phyloP scores from a whole-genome alignment of 2,888 invertebrate genomes.

The Polietes domitor region DNA sequence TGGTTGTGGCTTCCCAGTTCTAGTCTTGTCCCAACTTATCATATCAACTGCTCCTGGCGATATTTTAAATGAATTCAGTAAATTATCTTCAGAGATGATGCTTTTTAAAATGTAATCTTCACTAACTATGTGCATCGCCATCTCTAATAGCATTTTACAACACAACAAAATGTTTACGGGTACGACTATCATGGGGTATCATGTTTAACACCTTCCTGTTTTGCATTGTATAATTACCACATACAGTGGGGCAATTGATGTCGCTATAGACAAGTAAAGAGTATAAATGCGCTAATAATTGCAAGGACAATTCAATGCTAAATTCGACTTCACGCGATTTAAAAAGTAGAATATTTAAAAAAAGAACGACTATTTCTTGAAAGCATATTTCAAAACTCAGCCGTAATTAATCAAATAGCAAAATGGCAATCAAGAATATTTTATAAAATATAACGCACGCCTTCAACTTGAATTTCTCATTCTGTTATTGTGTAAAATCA shows the following conservation, averaged over 20 bases:
- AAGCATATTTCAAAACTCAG: too few species aligned
- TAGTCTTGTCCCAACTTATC: background rate
- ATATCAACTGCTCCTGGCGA: background rate
- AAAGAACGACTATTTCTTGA: too few species aligned
- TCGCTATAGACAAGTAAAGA: background rate
- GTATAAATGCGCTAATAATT: too few species aligned
- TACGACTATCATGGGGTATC: conserved; percentile 12
- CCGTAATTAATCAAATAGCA: too few species aligned
- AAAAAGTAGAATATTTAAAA: too few species aligned
- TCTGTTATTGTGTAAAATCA: too few species aligned
- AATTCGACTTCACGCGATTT: too few species aligned
- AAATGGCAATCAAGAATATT: too few species aligned
- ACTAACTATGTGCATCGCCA: conserved; percentile 44
- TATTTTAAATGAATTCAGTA: conserved; percentile 13
- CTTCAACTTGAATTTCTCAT: too few species aligned
- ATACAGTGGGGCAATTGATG: conserved; percentile 5
- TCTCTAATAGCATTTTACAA: conserved; percentile 39
- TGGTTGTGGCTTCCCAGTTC: background rate
- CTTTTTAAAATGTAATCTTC: conserved; percentile 30
- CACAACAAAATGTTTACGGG: conserved; percentile 18
- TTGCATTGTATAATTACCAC: conserved; percentile 19
- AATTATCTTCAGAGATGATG: conserved; percentile 2
- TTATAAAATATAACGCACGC: too few species aligned
- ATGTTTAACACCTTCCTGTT: conserved; percentile 39
- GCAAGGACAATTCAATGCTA: too few species aligned